phyloP scores from a whole-genome alignment of 2,888 invertebrate genomes.

The Gari tellinella region DNA sequence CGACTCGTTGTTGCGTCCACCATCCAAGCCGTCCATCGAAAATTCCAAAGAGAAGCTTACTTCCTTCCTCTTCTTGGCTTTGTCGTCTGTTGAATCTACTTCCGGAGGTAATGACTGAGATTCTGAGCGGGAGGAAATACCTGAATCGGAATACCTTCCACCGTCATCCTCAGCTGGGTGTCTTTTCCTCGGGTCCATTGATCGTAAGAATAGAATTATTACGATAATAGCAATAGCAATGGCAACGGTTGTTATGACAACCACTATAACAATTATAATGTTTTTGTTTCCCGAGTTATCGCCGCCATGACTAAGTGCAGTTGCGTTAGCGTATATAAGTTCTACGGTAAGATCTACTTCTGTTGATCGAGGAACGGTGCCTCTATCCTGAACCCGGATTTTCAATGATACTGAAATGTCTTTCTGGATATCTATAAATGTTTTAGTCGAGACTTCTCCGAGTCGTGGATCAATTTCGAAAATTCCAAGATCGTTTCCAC shows the following conservation, averaged over 20 bases:
- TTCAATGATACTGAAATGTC: slow-evolving; percentile 27
- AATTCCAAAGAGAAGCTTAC: slow-evolving; percentile 63
- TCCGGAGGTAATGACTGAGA: slow-evolving; percentile 35
- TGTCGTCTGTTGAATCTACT: slow-evolving; percentile 27
- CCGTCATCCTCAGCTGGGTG: slow-evolving; percentile 49
- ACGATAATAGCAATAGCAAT: slow-evolving; percentile 63
- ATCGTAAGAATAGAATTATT: slow-evolving; percentile 60
- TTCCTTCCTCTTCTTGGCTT: slow-evolving; percentile 60
- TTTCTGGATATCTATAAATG: slow-evolving; percentile 39
- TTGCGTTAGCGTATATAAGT: slow-evolving; percentile 50
- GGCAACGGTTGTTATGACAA: slow-evolving; percentile 65
- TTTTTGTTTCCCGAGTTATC: slow-evolving; percentile 53
- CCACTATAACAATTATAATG: slow-evolving; percentile 66
- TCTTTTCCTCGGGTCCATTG: slow-evolving; percentile 56
- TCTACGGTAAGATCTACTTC: slow-evolving; percentile 28
- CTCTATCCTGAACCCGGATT: slow-evolving; percentile 43
- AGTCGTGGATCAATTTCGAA: slow-evolving; percentile 51
- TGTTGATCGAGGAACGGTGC: slow-evolving; percentile 23
- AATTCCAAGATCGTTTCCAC: slow-evolving; percentile 50
- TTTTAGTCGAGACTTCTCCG: slow-evolving; percentile 49
- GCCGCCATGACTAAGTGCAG: slow-evolving; percentile 7
- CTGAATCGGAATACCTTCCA: slow-evolving; percentile 57
- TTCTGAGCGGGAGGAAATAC: slow-evolving; percentile 49
- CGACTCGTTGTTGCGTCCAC: slow-evolving; percentile 48
- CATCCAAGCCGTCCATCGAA: slow-evolving; percentile 48